phyloP scores from a whole-genome alignment of 2,113 vertebrate genomes.

The Panthera tigris region DNA sequence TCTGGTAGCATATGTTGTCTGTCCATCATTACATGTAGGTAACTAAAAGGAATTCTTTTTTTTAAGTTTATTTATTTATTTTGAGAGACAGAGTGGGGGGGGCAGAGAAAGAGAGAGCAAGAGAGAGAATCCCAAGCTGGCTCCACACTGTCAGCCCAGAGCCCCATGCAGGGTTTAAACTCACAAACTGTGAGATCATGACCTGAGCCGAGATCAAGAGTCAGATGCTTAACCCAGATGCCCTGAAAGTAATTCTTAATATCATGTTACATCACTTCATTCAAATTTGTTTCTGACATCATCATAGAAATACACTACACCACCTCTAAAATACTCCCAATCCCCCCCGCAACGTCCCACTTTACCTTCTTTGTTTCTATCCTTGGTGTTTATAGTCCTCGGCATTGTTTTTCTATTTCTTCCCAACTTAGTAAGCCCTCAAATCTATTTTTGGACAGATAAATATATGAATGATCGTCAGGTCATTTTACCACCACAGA shows the following conservation, averaged over 20 bases:
- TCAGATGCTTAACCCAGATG: no score
- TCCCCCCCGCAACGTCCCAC: no score
- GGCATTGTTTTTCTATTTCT: background rate
- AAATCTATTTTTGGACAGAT: background rate
- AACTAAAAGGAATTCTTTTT: background rate
- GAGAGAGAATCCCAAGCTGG: no score
- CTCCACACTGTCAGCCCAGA: no score
- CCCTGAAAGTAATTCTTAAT: background rate
- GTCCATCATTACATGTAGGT: background rate
- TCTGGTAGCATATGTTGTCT: background rate
- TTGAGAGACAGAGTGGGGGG: no score
- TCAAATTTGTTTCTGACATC: background rate
- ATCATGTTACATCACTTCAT: background rate
- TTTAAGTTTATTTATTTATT: no score
- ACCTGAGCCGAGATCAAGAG: no score
- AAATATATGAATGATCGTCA: background rate
- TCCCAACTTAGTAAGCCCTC: background rate
- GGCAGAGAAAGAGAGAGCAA: no score
- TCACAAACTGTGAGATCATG: no score
- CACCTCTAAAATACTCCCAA: background rate
- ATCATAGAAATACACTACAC: no score
- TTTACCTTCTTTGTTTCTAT: background rate
- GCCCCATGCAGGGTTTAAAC: no score
- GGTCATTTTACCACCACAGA: background rate
- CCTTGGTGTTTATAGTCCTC: background rate